These are phyloP conservation scores for Myrmophylax atrothorax DNA, from an alignment of 2,113 vertebrate genomes.

Conservation along the genomic window DNA sequence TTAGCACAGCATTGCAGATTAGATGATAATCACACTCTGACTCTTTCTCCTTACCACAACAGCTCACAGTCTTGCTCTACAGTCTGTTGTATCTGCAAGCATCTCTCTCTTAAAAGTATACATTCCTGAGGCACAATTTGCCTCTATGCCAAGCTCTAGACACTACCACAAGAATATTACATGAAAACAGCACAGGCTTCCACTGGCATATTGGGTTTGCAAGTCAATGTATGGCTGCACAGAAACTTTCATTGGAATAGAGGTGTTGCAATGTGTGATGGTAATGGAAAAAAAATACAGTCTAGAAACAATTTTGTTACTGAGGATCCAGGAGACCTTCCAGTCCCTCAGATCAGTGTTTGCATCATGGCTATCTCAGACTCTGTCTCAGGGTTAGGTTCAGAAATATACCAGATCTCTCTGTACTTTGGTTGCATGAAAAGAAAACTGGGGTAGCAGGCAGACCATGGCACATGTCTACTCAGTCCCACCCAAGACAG, in stretches of 20 bases:
- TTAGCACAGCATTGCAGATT: not conserved
- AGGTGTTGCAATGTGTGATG: not conserved
- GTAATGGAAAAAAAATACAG: not conserved
- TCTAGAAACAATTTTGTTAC: not conserved
- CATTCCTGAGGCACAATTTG: rapidly evolving
- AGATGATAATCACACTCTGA: not conserved
- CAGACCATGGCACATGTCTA: rapidly evolving
- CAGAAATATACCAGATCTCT: not conserved
- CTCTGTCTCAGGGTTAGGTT: not conserved
- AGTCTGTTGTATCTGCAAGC: not conserved
- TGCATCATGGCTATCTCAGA: not conserved
- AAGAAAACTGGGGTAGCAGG: not conserved
- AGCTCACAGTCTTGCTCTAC: not conserved
- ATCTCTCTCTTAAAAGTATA: not conserved
- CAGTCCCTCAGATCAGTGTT: not conserved
- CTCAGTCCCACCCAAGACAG: not conserved
- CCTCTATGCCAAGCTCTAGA: not conserved
- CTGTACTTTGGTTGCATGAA: not conserved
- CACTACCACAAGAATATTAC: not conserved
- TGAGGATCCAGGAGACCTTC: not conserved
- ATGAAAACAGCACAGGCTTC: not conserved
- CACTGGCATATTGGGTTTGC: rapidly evolving
- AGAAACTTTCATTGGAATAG: not conserved
- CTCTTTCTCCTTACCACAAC: not conserved
- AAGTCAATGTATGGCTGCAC: not conserved